Conservation (phyloP, 1,140 invertebrate species). For the Eupeodes corollae region DNA sequence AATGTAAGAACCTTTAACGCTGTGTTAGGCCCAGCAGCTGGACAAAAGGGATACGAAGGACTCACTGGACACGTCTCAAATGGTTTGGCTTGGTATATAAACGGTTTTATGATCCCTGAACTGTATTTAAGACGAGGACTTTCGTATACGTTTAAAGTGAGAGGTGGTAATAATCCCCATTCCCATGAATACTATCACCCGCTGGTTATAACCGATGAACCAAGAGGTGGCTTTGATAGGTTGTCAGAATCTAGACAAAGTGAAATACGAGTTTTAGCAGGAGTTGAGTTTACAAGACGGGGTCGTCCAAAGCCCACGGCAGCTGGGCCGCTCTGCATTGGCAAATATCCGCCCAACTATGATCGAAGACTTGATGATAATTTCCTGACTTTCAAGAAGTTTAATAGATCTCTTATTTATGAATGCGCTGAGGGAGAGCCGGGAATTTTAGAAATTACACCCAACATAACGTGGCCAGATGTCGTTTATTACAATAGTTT, state of each 20-base stretch:
- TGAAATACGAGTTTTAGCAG: constrained; percentile 67
- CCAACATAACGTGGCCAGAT: constrained; percentile 84
- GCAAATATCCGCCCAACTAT: constrained; percentile 47
- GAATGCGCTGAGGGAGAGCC: constrained; percentile 58
- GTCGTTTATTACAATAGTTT: constrained; percentile 89
- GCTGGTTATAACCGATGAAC: constrained; percentile 80
- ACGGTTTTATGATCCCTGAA: constrained; percentile 76
- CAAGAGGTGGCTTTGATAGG: constrained; percentile 67
- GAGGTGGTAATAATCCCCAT: constrained; percentile 82
- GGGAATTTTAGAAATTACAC: constrained; percentile 66
- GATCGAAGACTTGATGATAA: constrained; percentile 70
- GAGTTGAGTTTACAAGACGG: constrained; percentile 70
- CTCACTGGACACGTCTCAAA: constrained; percentile 47
- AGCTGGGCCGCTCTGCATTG: constrained; percentile 69
- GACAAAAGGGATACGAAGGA: constrained; percentile 61
- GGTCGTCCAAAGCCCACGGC: constrained; percentile 65
- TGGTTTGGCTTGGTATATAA: constrained; percentile 43
- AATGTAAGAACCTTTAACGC: constrained; percentile 64
- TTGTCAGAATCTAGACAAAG: constrained; percentile 59
- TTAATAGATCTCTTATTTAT: constrained; percentile 60
- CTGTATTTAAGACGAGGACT: constrained; percentile 75
- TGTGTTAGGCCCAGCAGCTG: constrained; percentile 69
- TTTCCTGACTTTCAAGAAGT: constrained; percentile 69
- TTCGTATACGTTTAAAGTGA: constrained; percentile 69
- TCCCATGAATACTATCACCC: constrained; percentile 82